These are phyloP conservation scores for Pogonocherus hispidulus DNA, from an alignment of 2,888 invertebrate genomes.

Conservation along the genomic window DNA sequence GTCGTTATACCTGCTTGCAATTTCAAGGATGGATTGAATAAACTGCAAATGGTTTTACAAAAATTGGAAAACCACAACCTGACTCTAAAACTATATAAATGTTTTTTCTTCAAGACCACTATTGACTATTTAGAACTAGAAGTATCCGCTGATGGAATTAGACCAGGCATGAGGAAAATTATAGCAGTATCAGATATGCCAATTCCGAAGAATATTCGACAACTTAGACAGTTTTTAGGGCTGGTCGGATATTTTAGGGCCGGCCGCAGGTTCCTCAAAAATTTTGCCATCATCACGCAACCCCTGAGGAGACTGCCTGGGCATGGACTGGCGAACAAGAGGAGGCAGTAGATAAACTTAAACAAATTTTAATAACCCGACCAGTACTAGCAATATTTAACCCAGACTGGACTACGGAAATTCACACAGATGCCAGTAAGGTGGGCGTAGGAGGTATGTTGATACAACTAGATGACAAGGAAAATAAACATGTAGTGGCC, in stretches of 20 bases:
- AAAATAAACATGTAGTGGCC: slow-evolving; percentile 25
- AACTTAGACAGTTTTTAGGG: neutral
- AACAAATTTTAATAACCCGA: neutral
- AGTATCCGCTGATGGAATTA: neutral
- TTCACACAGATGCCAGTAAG: neutral
- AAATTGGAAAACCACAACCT: neutral
- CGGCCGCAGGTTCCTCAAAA: neutral
- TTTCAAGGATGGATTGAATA: neutral
- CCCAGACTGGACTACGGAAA: neutral
- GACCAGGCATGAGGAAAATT: neutral
- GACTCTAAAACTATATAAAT: neutral
- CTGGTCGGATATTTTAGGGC: neutral
- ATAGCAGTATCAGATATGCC: neutral
- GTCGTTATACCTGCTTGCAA: neutral
- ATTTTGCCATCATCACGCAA: neutral
- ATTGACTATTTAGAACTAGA: neutral
- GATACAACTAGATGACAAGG: neutral
- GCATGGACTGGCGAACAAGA: neutral
- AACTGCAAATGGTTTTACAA: neutral
- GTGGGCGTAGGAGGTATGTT: neutral
- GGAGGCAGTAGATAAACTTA: neutral
- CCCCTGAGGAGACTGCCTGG: neutral
- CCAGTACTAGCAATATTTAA: neutral
- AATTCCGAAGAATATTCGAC: neutral
- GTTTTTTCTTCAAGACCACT: neutral